Evolutionary conservation across 2,113 vertebrate species (phyloP), one percentile per base, ranked within the genome.

Genomic region (Podiceps cristatus): DNA sequence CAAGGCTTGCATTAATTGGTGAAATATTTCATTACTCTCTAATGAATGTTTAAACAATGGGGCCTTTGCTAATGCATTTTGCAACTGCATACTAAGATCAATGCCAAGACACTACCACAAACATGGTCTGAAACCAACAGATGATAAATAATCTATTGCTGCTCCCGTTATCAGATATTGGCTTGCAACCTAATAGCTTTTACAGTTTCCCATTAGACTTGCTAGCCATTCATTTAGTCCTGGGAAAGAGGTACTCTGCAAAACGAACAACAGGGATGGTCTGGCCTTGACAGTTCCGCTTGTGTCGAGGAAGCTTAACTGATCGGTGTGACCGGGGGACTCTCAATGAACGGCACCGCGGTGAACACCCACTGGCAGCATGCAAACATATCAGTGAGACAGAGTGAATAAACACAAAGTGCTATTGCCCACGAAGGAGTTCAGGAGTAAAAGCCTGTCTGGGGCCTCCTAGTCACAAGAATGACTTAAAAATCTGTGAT

Each of bases 181-280:
- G 87, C 79, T 81, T 96, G 96, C 92, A 96, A 97, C 87, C 81
- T 80, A 96, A 94, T 96, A 96, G 87, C 89, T 96, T 93, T 97
- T 95, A 80, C 18, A 0, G 76, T 59, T 87, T 92, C 58, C 91
- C 85, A 67, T 85, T 90, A 95, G 87, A 88, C 66, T 86, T 90
- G 20, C 78, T 78, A 79, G 56, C 20, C 58, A 18, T 85, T 73
- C 40, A 53, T 68, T 87, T 81, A 56, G 35, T 76, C 40, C 56
- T 14, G 17, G 14, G 67, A 78, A 95, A 86, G 67, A 68, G 16
- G 33, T 53, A 37, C 52, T 49, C n/a, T 49, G 53, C 20, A 68
- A 77, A 83, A 58, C 0, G 5, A 58, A 72, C 35, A 80, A 50
- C 10, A 79, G 10, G 42, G 42, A 31, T 63, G 40, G 23, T 52